These are phyloP conservation scores for Plutomurus gul DNA, from an alignment of 1,140 invertebrate species.

Conservation along the genomic window DNA sequence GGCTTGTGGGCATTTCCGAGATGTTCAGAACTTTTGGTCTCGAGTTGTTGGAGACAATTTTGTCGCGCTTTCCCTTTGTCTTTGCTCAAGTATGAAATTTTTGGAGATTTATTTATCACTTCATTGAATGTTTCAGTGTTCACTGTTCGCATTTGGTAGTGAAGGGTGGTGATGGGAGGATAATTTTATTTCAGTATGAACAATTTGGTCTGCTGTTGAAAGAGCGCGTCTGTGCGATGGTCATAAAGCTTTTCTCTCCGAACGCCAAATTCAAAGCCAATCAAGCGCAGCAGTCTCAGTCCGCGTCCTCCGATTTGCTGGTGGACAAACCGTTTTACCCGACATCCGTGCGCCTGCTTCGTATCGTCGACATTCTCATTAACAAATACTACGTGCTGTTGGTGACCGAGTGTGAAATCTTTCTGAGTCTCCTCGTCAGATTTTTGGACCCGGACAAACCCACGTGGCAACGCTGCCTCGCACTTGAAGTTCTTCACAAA, in stretches of 20 bases:
- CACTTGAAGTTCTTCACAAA: constrained; percentile 93
- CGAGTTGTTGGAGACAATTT: constrained; percentile 89
- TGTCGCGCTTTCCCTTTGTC: constrained; percentile 86
- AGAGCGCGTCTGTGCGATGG: constrained; percentile 93
- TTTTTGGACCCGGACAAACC: constrained; percentile 96
- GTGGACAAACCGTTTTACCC: constrained; percentile 94
- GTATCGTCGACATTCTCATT: constrained; percentile 90
- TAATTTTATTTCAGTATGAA: constrained; percentile 71
- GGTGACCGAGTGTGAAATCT: constrained; percentile 98
- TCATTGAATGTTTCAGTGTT: neutral
- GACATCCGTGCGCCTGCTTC: constrained; percentile 89
- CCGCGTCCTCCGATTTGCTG: constrained; percentile 56
- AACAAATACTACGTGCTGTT: constrained; percentile 91
- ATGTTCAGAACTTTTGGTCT: constrained; percentile 96
- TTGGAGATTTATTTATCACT: neutral
- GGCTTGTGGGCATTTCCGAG: constrained; percentile 93
- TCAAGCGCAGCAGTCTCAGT: constrained; percentile 56
- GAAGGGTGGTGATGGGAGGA: no score
- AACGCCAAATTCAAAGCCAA: constrained; percentile 86
- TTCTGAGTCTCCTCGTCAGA: constrained; percentile 93
- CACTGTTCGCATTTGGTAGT: constrained; percentile 46
- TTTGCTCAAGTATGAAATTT: constrained; percentile 79
- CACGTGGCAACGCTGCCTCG: constrained; percentile 90
- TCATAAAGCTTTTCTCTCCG: constrained; percentile 97
- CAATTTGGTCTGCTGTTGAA: constrained; percentile 95